phyloP scores from a whole-genome alignment of 2,113 vertebrate species.

The Trichechus manatus region DNA sequence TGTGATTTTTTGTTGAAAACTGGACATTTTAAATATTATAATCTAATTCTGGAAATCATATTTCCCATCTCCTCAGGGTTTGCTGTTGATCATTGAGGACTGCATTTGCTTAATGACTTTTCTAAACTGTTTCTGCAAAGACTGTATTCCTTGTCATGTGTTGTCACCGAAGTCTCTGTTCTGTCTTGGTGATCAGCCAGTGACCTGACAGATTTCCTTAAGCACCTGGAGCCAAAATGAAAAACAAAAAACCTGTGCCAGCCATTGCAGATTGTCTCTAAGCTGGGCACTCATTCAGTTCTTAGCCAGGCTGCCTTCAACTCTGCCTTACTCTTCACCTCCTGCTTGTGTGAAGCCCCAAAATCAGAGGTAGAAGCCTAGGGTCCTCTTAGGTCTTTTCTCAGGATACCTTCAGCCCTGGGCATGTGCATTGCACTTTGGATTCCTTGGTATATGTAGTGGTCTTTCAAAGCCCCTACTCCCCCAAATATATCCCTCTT shows the following conservation, averaged over 20 bases:
- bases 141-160: no score
- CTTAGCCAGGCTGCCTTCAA: background rate
- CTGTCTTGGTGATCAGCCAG: no score
- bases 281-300: background rate
- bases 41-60: no score
- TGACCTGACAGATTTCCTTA: background rate
- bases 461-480: background rate
- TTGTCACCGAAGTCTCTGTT: no score
- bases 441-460: background rate
- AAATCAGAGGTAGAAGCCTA: background rate
- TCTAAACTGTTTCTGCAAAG: no score
- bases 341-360: background rate
- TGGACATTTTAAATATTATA: no score
- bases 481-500: no score
- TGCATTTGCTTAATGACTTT: no score
- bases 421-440: background rate
- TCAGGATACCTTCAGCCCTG: background rate
- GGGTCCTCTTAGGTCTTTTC: background rate
- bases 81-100: no score
- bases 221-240: background rate
- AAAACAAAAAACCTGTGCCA: background rate
- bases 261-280: background rate
- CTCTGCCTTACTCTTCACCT: background rate
- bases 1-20: background rate
- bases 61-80: no score